These are phyloP conservation scores for Hyperoplus immaculatus DNA, from an alignment of 2,797 vertebrate genomes.

Conservation along the genomic window DNA sequence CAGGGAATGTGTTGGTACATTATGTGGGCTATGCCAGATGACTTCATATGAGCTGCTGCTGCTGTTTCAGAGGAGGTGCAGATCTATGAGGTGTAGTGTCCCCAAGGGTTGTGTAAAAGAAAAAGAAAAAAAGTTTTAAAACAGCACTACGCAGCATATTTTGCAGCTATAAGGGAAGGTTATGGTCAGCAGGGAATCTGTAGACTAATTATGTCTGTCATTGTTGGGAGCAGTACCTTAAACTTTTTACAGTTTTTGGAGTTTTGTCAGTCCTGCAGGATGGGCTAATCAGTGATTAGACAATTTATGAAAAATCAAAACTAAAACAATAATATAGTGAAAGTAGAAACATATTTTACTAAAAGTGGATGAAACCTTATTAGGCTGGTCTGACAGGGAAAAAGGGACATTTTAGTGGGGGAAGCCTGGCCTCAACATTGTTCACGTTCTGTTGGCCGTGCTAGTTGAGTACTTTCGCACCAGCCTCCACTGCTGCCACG, in stretches of 20 bases:
- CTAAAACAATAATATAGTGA: not conserved
- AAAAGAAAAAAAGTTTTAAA: constrained; percentile 28
- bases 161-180: constrained; percentile 32
- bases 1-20: constrained; percentile 34
- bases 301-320: not conserved
- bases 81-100: constrained; percentile 26
- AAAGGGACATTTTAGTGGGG: constrained; percentile 18
- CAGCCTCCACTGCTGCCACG: constrained; percentile 38
- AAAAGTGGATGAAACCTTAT: constrained; percentile 22
- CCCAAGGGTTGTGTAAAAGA: constrained; percentile 35
- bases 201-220: constrained; percentile 48
- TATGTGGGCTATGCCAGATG: constrained; percentile 19
- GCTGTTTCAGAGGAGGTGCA: constrained; percentile 35
- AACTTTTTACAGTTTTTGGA: constrained; percentile 27
- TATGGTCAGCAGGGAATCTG: constrained; percentile 55
- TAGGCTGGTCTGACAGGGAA: constrained; percentile 3
- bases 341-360: constrained; percentile 18
- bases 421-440: constrained; percentile 27
- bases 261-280: constrained; percentile 13
- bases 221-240: constrained; percentile 32
- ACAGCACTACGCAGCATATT: constrained; percentile 57
- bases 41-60: constrained; percentile 35
- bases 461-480: constrained; percentile 57
- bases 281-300: constrained; percentile 57
- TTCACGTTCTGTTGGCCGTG: constrained; percentile 56